Evolutionary conservation across 1,140 invertebrate species (phyloP).

Genomic region (Chionoecetes opilio): DNA sequence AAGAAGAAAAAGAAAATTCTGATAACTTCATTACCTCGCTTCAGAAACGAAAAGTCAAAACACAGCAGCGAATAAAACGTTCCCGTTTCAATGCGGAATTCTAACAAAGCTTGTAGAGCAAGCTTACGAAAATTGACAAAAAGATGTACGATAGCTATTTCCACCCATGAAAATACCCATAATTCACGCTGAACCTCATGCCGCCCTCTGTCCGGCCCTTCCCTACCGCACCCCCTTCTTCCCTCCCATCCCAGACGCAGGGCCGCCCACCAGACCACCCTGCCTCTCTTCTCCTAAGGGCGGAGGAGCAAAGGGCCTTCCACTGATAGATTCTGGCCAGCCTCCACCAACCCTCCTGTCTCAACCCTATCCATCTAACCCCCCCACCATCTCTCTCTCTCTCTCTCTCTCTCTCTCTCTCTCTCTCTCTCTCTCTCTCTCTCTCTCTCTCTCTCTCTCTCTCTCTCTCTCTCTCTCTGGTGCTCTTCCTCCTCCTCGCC

Average conservation of each 20-base stretch:
- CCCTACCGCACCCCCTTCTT: background rate
- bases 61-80: no score
- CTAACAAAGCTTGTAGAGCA: no score
- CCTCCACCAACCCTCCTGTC: background rate
- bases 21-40: background rate
- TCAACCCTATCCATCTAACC: slow-evolving; percentile 6
- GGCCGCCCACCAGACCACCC: background rate
- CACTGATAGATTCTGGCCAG: background rate
- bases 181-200: background rate
- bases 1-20: background rate
- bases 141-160: no score
- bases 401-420: no score
- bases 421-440: background rate
- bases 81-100: no score
- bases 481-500: background rate
- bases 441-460: slow-evolving; percentile 27
- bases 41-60: no score
- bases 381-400: no score
- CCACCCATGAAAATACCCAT: background rate
- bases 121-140: no score
- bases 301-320: background rate
- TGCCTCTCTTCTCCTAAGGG: background rate
- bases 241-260: background rate
- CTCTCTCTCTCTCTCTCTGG: background rate
- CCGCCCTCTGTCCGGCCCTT: background rate